Evolutionary conservation across 2,113 vertebrate species (phyloP), one percentile per base, ranked within the genome.

Genomic region (Spea bombifrons): DNA sequence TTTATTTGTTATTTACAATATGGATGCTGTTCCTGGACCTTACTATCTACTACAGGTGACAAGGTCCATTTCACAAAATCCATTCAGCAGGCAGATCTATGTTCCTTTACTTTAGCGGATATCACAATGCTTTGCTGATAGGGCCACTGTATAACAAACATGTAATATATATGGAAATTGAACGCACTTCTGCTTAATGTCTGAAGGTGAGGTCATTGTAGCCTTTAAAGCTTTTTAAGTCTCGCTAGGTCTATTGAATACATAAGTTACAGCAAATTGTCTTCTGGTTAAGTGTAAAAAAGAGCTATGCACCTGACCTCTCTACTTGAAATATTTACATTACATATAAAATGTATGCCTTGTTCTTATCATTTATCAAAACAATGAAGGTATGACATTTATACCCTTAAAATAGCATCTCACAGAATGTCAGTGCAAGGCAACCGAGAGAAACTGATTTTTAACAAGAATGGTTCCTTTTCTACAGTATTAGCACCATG

Each of bases 121-220:
- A 30, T 30, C 2, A 30, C 65, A 75, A 8, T 70, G 74, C 81
- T 77, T 83, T 90, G 30, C 83, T 88, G 77, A 87, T 72, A 87
- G 79, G 83, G 83, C 43, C 6, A 83, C 75, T 69, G 80, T 65
- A 78, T 81, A 89, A 61, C 57, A 84, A 68, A 84, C 75, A 73
- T 72, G 82, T 86, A 88, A 87, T 84, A 76, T 85, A 86, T 86
- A 78, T 13, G 17, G 57, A 85, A 88, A 88, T 84, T 84, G 84
- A 84, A 81, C 83, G 85, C 83, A 82, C 64, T 82, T 89, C 86
- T 74, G 80, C 50, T 50, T 49, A 3, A 47, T 71, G 82, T 83
- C 81, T 81, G 81, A 89, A 86, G 82, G 73, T 83, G 85, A 83
- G 84, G 83, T 90, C 85, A 88, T 55, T 81, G 75, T 63, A 82